A percentile compares a stretch with the other conserved stretches of the same genome.
These are phyloP conservation scores for Neogale vison DNA, from an alignment of 2,113 vertebrate genomes.

Conservation along the genomic window DNA sequence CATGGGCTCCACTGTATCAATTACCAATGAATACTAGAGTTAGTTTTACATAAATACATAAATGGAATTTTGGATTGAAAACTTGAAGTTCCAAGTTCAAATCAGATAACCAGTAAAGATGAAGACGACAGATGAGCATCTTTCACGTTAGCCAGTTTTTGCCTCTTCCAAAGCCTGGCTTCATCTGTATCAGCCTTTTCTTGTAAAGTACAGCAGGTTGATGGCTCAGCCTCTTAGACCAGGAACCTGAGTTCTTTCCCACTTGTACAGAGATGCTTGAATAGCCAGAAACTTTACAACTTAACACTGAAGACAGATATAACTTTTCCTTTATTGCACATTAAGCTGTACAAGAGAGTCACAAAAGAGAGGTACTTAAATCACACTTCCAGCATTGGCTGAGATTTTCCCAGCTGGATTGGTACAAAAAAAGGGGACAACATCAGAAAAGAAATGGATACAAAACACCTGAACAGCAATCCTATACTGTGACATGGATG, in stretches of 20 bases:
- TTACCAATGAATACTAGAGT: neutral
- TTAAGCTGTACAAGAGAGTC: conserved; percentile 91
- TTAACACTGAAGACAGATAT: conserved; percentile 91
- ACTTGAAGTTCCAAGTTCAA: conserved; percentile 16
- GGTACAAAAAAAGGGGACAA: conserved; percentile 87
- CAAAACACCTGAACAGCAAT: conserved; percentile 82
- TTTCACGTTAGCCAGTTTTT: conserved; percentile 39
- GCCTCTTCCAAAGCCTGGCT: conserved; percentile 67
- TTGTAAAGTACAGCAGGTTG: conserved; percentile 57
- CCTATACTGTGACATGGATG: conserved; percentile 83
- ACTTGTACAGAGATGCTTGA: conserved; percentile 81
- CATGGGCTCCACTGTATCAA: neutral
- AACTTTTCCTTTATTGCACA: conserved; percentile 92
- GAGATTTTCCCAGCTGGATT: conserved; percentile 86
- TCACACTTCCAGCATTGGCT: conserved; percentile 88
- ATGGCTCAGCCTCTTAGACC: conserved; percentile 76
- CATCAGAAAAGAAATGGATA: conserved; percentile 86
- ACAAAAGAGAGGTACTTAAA: conserved; percentile 89
- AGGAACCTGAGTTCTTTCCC: conserved; percentile 79
- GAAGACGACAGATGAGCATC: neutral
- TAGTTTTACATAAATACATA: conserved; percentile 24
- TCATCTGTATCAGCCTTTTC: conserved; percentile 51
- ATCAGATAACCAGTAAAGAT: neutral
- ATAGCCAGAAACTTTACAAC: conserved; percentile 86
- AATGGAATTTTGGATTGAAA: conserved; percentile 29